Conservation (phyloP, 2,113 vertebrate genomes). For the Halichoerus grypus region DNA sequence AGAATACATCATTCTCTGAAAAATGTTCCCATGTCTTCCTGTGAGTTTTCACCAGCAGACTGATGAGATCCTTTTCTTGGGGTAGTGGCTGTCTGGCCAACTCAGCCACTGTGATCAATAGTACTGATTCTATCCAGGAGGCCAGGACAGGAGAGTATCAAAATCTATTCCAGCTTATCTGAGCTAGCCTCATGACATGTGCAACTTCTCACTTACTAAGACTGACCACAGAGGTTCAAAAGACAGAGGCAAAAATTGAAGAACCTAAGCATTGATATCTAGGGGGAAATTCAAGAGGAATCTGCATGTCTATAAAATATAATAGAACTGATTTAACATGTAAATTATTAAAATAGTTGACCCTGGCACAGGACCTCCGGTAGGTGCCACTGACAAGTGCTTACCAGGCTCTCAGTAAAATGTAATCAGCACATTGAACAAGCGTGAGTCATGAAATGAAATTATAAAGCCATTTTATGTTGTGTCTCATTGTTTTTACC, state of each 20-base stretch:
- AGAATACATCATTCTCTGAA: slow-evolving; percentile 4
- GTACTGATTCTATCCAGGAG: slow-evolving; percentile 28
- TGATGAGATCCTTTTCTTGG: slow-evolving; percentile 31
- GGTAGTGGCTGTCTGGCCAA: slow-evolving; percentile 29
- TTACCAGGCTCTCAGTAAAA: neutral
- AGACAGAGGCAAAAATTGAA: neutral
- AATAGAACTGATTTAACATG: neutral
- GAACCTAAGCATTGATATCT: neutral
- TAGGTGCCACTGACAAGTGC: neutral
- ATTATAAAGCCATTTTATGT: neutral
- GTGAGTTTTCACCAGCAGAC: neutral
- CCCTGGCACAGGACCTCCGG: neutral
- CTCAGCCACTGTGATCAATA: slow-evolving; percentile 33
- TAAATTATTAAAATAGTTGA: slow-evolving; percentile 15
- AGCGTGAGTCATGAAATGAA: neutral
- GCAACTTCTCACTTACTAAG: neutral
- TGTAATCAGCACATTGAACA: neutral
- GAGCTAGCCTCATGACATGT: neutral
- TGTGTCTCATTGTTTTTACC: neutral
- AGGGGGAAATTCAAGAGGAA: neutral
- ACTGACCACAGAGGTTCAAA: neutral
- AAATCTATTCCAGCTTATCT: slow-evolving; percentile 1
- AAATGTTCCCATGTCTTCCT: neutral
- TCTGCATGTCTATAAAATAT: neutral
- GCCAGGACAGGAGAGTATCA: slow-evolving; percentile 34